A percentile compares a stretch with the other conserved stretches of the same genome.
These are phyloP conservation scores for Antheraea pernyi DNA, from an alignment of 1,140 invertebrate species.

Conservation along the genomic window DNA sequence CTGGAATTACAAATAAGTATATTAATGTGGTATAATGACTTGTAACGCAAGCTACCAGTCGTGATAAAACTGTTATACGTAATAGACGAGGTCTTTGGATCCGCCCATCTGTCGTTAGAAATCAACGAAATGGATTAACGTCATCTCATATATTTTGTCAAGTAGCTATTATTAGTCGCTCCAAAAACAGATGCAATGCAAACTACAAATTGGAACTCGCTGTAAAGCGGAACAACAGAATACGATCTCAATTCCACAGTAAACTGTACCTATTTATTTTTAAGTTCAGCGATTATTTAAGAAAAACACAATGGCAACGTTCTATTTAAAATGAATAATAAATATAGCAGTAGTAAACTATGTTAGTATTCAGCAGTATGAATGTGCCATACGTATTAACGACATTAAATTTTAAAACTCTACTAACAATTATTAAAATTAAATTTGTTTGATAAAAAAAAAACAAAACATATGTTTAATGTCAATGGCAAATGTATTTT, in stretches of 20 bases:
- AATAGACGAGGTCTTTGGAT: neutral
- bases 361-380: no score
- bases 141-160: slow-evolving; percentile 1
- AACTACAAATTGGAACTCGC: neutral
- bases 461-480: no score
- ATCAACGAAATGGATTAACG: neutral
- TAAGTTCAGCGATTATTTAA: no score
- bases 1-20: slow-evolving; percentile 46
- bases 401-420: no score
- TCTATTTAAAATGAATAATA: no score
- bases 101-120: neutral
- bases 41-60: neutral
- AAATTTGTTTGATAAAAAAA: no score
- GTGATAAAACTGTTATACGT: neutral
- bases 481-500: no score
- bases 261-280: neutral
- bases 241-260: neutral
- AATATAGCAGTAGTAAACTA: no score
- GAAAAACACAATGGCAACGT: no score
- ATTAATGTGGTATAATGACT: neutral
- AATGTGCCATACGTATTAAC: no score
- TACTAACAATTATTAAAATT: no score
- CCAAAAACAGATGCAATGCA: slow-evolving; percentile 2
- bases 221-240: neutral
- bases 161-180: neutral